Conservation (phyloP, 2,113 vertebrate genomes). For the Caranx ignobilis region DNA sequence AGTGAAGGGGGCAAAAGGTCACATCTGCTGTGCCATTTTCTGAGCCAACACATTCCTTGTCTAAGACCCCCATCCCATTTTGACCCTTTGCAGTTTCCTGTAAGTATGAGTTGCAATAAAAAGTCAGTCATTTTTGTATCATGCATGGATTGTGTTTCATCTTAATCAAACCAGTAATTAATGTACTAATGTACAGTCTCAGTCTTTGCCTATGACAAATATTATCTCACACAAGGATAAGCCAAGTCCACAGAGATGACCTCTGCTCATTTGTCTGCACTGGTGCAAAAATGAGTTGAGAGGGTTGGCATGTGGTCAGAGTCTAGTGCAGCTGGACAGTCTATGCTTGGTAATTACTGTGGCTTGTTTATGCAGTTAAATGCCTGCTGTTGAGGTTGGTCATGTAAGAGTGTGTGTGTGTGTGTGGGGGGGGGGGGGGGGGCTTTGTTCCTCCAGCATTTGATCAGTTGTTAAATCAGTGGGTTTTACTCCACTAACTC, state of each 20-base stretch:
- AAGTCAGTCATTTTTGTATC: constrained; percentile 22
- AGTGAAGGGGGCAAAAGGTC: constrained; percentile 78
- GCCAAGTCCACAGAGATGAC: background rate
- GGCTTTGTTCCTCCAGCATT: background rate
- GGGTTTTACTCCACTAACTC: background rate
- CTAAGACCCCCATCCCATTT: constrained; percentile 59
- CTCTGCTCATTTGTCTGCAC: background rate
- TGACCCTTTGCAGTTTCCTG: constrained; percentile 68
- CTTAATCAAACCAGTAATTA: background rate
- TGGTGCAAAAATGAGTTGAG: constrained; percentile 2
- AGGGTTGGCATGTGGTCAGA: constrained; percentile 12
- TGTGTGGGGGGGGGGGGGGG: too few species aligned
- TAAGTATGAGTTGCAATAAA: constrained; percentile 76
- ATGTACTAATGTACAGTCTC: background rate
- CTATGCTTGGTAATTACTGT: background rate
- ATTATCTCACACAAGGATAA: background rate
- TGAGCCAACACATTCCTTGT: constrained; percentile 79
- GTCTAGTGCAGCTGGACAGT: background rate
- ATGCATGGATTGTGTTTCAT: constrained; percentile 70
- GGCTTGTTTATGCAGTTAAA: constrained; percentile 8
- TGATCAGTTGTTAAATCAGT: constrained; percentile 19
- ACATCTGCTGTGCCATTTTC: constrained; percentile 84
- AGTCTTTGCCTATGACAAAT: background rate
- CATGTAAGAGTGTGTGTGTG: background rate
- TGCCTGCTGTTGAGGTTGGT: background rate